Base-by-base conservation (phyloP, 2,888 invertebrate species). In the Camptogramma bilineatum region DNA sequence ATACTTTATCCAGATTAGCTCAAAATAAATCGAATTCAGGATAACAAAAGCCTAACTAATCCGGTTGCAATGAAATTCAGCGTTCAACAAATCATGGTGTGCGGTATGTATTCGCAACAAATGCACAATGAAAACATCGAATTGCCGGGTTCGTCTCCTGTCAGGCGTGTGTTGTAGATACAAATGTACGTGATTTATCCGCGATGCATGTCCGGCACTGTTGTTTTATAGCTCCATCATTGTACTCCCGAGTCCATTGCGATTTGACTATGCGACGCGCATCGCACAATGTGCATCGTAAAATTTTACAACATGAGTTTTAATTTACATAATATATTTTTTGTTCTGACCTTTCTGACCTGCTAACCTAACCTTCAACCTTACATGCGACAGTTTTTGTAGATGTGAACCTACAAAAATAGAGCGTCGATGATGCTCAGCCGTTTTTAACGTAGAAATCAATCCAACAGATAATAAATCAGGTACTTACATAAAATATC, bases 151-250 rank as follows among this genome's bases (percentile, higher is more conserved):
- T 73, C 73, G 77, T 74, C 75, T 77, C 79, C 76, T 78, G 78
- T 79, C 82, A 77, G 77, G 77, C 62, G 77, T 78, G 77, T 77
- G 81, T 79, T 77, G 81, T 76, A 78, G 79, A 76, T 78, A 81
- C 83, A 83, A 83, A 81, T 82, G 81, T 76, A 66, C 76, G 79
- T 86, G 85, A 87, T 87, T 86, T 87, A 87, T 87, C 79, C 77
- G 73, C 77, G 74, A 77, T 77, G 79, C 81, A 79, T 79, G 85
- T 82, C 82, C 80, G 77, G 74, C 77, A 66, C 73, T 83, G 78
- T 80, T 86, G 83, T 86, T 87, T 87, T 86, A 87, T 87, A 79
- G 84, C 79, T 76, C 74, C 74, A 81, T 85, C 80, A 81, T 82
- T 79, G 81, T 81, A 72, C 76, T 76, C 53, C 73, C 71, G 80